phyloP scores from a whole-genome alignment of 2,797 vertebrate genomes.

The Xenopus petersii region DNA sequence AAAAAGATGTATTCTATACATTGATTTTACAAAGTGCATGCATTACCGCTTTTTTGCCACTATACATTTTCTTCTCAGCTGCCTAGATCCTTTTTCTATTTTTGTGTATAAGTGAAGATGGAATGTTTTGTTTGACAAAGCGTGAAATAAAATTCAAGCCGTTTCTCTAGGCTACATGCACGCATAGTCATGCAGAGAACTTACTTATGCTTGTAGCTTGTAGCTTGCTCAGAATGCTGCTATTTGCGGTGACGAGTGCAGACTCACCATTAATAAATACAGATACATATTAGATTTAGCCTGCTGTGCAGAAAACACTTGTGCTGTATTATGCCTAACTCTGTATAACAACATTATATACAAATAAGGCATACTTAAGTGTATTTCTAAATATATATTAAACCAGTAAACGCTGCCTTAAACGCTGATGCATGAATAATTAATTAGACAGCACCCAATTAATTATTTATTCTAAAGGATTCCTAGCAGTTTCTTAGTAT shows the following conservation, averaged over 20 bases:
- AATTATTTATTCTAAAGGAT: too few relatives aligned
- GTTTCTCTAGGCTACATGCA: constrained; percentile 29
- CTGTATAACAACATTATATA: too few relatives aligned
- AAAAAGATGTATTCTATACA: constrained; percentile 13
- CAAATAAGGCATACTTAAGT: too few relatives aligned
- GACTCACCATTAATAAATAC: background rate
- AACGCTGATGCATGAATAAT: too few relatives aligned
- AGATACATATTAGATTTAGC: background rate
- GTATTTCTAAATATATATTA: too few relatives aligned
- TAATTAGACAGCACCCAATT: too few relatives aligned
- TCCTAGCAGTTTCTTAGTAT: too few relatives aligned
- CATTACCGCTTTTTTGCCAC: constrained; percentile 14
- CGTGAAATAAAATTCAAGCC: constrained; percentile 41
- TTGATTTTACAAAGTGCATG: constrained; percentile 30
- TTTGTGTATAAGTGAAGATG: constrained; percentile 36
- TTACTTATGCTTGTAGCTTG: constrained; percentile 19
- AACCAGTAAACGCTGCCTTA: too few relatives aligned
- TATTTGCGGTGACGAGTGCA: background rate
- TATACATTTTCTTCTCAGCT: constrained; percentile 28
- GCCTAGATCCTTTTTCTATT: constrained; percentile 41
- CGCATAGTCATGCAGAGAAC: constrained; percentile 18
- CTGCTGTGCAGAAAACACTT: too few relatives aligned
- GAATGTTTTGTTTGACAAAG: constrained; percentile 46
- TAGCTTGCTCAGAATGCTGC: background rate
- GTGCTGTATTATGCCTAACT: too few relatives aligned